phyloP scores from a whole-genome alignment of 2,888 invertebrate species.

The Caenorhabditis plicata region DNA sequence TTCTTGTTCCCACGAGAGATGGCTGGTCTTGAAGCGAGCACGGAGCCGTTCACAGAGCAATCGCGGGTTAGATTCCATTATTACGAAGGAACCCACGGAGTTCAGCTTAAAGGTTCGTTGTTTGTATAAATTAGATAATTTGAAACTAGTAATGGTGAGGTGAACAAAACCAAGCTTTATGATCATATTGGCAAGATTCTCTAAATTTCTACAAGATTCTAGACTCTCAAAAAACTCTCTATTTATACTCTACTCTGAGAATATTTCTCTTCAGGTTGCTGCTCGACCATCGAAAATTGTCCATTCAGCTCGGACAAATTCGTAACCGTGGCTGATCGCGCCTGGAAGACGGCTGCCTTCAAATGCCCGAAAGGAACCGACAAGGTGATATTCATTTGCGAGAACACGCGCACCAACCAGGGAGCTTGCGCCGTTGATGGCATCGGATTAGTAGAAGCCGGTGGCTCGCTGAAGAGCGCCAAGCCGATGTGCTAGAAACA shows the following conservation, averaged over 20 bases:
- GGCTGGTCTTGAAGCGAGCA: conserved; percentile 57
- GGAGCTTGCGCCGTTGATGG: conserved; percentile 65
- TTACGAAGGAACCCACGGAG: conserved; percentile 65
- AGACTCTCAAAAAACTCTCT: neutral
- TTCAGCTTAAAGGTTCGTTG: conserved; percentile 58
- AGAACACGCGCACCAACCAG: conserved; percentile 65
- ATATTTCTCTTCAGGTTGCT: too few species aligned
- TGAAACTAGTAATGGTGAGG: too few species aligned
- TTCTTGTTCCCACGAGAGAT: conserved; percentile 64
- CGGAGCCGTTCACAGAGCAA: conserved; percentile 51
- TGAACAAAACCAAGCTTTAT: too few species aligned
- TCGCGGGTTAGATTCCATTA: conserved; percentile 60
- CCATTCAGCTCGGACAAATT: conserved; percentile 63
- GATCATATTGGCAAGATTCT: neutral
- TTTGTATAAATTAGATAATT: neutral
- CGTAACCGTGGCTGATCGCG: conserved; percentile 61
- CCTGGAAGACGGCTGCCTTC: conserved; percentile 62
- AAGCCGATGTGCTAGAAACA: conserved; percentile 54
- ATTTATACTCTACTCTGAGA: too few species aligned
- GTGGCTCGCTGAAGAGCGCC: conserved; percentile 42
- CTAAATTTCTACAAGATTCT: neutral
- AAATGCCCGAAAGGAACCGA: conserved; percentile 62
- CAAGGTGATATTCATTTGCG: conserved; percentile 65
- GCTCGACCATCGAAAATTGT: conserved; percentile 47
- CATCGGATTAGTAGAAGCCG: conserved; percentile 56